phyloP scores from a whole-genome alignment of 1,140 invertebrate genomes.

The Drosophila kohkoa region DNA sequence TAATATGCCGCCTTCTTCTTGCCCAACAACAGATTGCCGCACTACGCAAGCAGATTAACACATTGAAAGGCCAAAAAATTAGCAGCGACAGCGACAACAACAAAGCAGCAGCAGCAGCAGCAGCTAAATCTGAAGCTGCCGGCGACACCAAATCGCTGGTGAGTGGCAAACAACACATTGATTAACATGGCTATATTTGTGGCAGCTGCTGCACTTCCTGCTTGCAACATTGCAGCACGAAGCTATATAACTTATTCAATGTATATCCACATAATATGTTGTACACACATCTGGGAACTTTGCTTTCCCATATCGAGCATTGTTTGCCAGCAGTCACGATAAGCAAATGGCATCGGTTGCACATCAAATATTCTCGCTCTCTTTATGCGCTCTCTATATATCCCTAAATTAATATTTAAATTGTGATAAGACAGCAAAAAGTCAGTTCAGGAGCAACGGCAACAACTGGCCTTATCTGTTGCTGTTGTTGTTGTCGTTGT shows the following conservation, averaged over 20 bases:
- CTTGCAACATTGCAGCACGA: conserved; percentile 1
- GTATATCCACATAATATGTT: conserved; percentile 10
- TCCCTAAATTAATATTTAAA: conserved; percentile 83
- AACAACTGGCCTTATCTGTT: conserved; percentile 56
- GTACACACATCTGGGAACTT: conserved; percentile 23
- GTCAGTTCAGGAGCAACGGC: conserved; percentile 52
- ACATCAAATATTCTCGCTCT: conserved; percentile 33
- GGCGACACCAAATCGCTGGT: conserved; percentile 52
- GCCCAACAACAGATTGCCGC: conserved; percentile 62
- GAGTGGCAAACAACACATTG: conserved; percentile 50
- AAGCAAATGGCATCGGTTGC: conserved; percentile 40
- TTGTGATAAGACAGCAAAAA: conserved; percentile 54
- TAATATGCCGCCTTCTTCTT: conserved; percentile 27
- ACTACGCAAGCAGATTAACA: conserved; percentile 70
- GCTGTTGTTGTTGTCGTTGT: neutral
- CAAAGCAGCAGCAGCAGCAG: conserved; percentile 14
- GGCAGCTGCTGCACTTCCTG: conserved; percentile 4
- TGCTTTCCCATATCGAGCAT: conserved; percentile 31
- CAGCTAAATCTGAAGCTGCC: neutral
- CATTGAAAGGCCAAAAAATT: conserved; percentile 58
- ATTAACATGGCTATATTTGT: conserved; percentile 28
- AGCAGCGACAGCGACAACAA: conserved; percentile 34
- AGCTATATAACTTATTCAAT: conserved; percentile 4
- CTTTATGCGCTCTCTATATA: conserved; percentile 24
- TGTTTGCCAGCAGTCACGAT: conserved; percentile 46